Evolutionary conservation across 2,888 invertebrate genomes (phyloP).

Genomic region (Pollenia amentaria): DNA sequence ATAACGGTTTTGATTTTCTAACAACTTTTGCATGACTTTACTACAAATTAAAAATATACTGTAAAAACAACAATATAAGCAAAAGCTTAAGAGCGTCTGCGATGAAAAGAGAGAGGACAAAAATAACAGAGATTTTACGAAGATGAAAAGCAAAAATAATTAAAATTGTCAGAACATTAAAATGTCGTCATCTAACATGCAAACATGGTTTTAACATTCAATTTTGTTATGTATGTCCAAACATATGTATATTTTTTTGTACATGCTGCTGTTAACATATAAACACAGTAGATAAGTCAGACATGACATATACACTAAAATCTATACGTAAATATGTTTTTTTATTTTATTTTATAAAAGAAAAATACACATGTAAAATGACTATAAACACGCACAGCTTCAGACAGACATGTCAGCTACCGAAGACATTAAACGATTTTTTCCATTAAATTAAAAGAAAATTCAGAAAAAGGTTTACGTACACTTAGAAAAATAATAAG

Average conservation of each 20-base stretch:
- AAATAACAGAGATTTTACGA: constrained; percentile 6
- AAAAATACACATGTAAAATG: constrained; percentile 39
- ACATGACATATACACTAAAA: constrained; percentile 1
- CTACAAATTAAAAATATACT: constrained; percentile 44
- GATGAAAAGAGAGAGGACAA: background rate
- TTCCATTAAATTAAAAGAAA: background rate
- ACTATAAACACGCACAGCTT: background rate
- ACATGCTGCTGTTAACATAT: background rate
- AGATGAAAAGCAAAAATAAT: constrained; percentile 32
- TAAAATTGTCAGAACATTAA: constrained; percentile 60
- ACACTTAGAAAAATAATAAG: background rate
- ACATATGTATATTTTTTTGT: background rate
- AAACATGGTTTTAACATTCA: constrained; percentile 25
- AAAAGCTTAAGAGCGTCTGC: background rate
- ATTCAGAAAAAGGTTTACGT: background rate
- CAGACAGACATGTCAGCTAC: background rate
- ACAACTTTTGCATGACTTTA: constrained; percentile 68
- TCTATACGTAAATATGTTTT: background rate
- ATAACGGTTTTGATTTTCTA: constrained; percentile 61
- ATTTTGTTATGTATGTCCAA: no score
- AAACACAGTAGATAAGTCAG: background rate
- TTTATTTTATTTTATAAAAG: background rate
- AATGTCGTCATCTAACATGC: constrained; percentile 61
- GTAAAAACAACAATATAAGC: constrained; percentile 19
- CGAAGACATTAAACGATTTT: background rate